These are phyloP conservation scores for Aldabrachelys gigantea DNA, from an alignment of 2,113 vertebrate genomes.

Conservation along the genomic window DNA sequence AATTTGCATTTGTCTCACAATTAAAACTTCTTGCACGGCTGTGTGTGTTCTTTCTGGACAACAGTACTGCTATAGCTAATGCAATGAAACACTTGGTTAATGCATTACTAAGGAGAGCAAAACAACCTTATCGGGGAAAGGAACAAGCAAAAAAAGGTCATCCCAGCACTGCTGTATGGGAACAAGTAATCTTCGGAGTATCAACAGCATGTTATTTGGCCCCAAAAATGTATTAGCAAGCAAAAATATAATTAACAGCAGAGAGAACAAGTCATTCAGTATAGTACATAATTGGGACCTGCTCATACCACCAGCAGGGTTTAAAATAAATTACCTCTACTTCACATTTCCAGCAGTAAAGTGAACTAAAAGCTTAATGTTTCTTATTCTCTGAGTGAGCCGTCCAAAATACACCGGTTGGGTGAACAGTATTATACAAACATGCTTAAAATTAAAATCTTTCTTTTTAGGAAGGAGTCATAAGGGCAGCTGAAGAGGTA, in stretches of 20 bases:
- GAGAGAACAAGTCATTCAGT: constrained; percentile 68
- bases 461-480: neutral
- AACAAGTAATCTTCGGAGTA: constrained; percentile 1
- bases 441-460: neutral
- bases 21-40: constrained; percentile 31
- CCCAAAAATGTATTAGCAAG: constrained; percentile 33
- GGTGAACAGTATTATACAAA: accelerated
- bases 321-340: constrained; percentile 60
- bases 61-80: constrained; percentile 16
- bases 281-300: constrained; percentile 63
- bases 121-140: neutral
- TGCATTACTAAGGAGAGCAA: neutral
- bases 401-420: neutral
- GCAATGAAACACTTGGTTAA: neutral
- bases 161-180: neutral
- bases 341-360: constrained; percentile 42
- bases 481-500: neutral
- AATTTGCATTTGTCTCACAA: constrained; percentile 4
- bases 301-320: constrained; percentile 49
- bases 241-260: constrained; percentile 75
- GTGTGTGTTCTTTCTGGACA: constrained; percentile 15
- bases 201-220: constrained; percentile 44
- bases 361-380: constrained; percentile 54
- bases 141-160: constrained; percentile 20
- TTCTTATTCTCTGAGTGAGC: neutral